Evolutionary conservation across 1,140 invertebrate genomes (phyloP), one percentile per base, ranked within the genome.

Genomic region (Nasonia giraulti): DNA sequence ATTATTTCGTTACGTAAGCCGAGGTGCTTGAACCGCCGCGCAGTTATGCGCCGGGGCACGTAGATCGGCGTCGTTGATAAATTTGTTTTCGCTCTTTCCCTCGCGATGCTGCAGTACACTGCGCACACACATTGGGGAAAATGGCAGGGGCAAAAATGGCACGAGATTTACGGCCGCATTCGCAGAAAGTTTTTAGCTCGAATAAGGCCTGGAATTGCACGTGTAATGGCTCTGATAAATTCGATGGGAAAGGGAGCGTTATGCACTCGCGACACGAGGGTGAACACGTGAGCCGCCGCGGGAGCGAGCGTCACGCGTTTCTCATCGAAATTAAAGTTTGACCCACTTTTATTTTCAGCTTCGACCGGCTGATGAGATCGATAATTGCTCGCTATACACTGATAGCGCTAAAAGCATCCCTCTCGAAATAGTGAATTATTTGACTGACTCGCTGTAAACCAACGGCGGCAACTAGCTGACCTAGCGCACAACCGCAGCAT

Each of bases 101-200:
- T 37, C 33, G 33, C 47, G 47, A 14, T 50, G 47, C 47, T 11
- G 12, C 47, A 47, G 27, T 47, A 47, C 27, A 2, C 12, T 8
- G 44, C 44, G 44, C 47, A 2, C 3, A n/a, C 55, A 62, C n/a
- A 62, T 62, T 62, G 17, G 55, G 20, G 2, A 62, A 62, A 62
- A 62, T n/a, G 20, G 17, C 55, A 62, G 14, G 17, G 55, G 6
- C 55, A 62, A 20, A 20, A 79, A 79, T 68, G 33, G 33, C 20
- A 14, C 66, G 79, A 68, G 66, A 27, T 80, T 80, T 55, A 80
- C 62, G 78, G 62, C n/a, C 62, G 79, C 66, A 80, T 71, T 80
- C 66, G 37, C 27, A 80, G 33, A 47, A 80, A 71, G 66, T 71
- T 81, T 44, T 27, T 71, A 68, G 33, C 66, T 10, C 71, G 66